phyloP scores from a whole-genome alignment of 2,113 vertebrate genomes.

The western clawed frog (Xenopus tropicalis) region UCB_Xtro_10.0 CM004448.2:30003501-30004000 shows the following conservation, averaged over 20 bases:
- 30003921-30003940: too few relatives aligned
- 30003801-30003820: background rate
- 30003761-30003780: background rate
- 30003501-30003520: background rate
- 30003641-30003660: background rate
- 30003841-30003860: background rate
- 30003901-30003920: too few relatives aligned
- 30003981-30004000: too few relatives aligned
- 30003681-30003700: conserved; percentile 1
- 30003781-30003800: background rate
- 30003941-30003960: too few relatives aligned
- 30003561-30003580: background rate
- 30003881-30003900: too few relatives aligned
- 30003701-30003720: background rate
- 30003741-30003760: background rate
- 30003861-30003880: too few relatives aligned
- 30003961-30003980: too few relatives aligned
- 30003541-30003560: background rate
- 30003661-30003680: background rate
- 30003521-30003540: background rate
- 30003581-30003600: background rate
- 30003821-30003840: background rate
- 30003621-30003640: conserved; percentile 1
- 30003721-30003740: background rate
- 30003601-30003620: conserved; percentile 1